These are phyloP conservation scores for Panthera uncia DNA, from an alignment of 2,113 vertebrate species.

Conservation along the genomic window DNA sequence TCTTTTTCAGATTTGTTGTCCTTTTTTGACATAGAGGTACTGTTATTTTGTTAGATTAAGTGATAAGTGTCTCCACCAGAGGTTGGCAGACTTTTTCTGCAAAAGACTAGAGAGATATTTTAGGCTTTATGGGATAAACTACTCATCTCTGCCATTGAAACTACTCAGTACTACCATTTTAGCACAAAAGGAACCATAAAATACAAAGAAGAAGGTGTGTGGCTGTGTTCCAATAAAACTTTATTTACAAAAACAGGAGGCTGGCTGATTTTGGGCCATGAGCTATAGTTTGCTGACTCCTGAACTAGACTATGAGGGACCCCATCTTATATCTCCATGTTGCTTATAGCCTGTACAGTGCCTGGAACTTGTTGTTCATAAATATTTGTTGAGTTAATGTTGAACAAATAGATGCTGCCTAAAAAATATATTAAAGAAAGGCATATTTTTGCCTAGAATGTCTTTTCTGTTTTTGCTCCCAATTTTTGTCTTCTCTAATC, in stretches of 20 bases:
- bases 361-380: not conserved
- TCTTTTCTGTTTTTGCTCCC: conserved; percentile 20
- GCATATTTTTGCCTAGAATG: not conserved
- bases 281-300: not conserved
- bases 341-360: not conserved
- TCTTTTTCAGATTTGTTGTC: conserved; percentile 25
- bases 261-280: not conserved
- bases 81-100: not conserved
- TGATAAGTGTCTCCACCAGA: not conserved
- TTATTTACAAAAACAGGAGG: conserved; percentile 29
- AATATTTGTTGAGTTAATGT: conserved; percentile 44
- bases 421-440: conserved; percentile 53
- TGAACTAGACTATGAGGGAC: not conserved
- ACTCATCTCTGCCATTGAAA: conserved; percentile 9
- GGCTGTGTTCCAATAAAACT: conserved; percentile 7
- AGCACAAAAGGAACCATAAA: conserved; percentile 10
- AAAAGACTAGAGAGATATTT: conserved; percentile 44
- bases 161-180: conserved; percentile 19
- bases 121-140: conserved; percentile 21
- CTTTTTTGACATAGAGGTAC: conserved; percentile 44
- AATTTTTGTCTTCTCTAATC: conserved; percentile 39
- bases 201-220: not conserved
- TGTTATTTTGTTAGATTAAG: not conserved
- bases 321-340: not conserved
- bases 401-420: conserved; percentile 8